phyloP scores from a whole-genome alignment of 2,888 invertebrate species.

The Phortica magna region DNA sequence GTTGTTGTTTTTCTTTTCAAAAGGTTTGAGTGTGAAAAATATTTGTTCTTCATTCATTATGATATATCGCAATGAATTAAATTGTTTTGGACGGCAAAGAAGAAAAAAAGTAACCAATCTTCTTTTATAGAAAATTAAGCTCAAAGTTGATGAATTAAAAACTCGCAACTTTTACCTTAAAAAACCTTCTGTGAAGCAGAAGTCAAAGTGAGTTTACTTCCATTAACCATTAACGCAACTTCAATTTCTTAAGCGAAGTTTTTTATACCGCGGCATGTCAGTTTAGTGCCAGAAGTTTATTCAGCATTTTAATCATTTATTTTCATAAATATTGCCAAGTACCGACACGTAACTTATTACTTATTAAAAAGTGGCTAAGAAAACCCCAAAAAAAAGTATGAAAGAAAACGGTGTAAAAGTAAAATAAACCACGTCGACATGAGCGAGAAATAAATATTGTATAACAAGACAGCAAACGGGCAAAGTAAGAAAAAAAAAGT shows the following conservation, averaged over 20 bases:
- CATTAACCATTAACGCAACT: too few relatives aligned
- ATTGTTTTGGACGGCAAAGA: neutral
- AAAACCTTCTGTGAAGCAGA: too few relatives aligned
- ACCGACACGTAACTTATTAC: slow-evolving; percentile 11
- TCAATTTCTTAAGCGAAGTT: too few relatives aligned
- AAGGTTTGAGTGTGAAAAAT: neutral
- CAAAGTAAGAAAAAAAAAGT: neutral
- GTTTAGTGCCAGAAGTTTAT: neutral
- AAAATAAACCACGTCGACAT: neutral
- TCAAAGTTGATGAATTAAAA: neutral
- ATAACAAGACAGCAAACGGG: slow-evolving; percentile 3
- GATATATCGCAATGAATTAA: neutral
- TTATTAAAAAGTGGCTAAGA: slow-evolving; percentile 8
- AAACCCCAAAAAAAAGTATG: neutral
- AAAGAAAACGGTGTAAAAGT: slow-evolving; percentile 10
- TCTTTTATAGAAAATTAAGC: neutral
- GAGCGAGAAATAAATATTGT: slow-evolving; percentile 19
- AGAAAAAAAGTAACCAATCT: neutral
- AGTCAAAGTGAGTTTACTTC: too few relatives aligned
- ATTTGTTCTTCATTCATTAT: neutral
- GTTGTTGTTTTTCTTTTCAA: neutral
- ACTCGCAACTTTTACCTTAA: too few relatives aligned
- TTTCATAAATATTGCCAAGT: neutral
- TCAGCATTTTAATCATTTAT: slow-evolving; percentile 15
- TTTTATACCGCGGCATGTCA: too few relatives aligned